Base-by-base conservation (phyloP, 2,888 invertebrate genomes). In the Maniola hyperantus region DNA sequence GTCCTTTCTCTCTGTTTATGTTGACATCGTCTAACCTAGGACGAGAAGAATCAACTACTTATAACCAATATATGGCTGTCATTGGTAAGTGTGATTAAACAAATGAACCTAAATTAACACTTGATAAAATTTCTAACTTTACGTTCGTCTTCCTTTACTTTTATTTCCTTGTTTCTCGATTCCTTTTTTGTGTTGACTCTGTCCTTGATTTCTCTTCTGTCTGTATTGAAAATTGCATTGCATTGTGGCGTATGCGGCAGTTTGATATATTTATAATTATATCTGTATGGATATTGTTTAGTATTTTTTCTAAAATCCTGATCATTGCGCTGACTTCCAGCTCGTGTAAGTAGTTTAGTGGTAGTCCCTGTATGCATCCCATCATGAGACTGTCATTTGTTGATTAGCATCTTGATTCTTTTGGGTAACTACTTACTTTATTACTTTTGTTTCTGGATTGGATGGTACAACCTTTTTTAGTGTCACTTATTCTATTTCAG, bases 11-110 rank as follows among this genome's bases (percentile, higher is more conserved):
- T 94, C 94, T 94, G 94, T 94, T 94, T 94, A 95, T 95, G 94
- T 94, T 95, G 94, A 91, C 92, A 89, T 88, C 91, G 89, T 92
- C 91, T 95, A 94, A 94, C 94, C 91, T 96, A 97, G 97, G 97
- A 97, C 95, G 97, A 97, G 96, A 97, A 97, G 96, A 97, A 97
- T 95, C 97, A 97, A 95, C 96, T 97, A 94, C 96, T 97, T 94
- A 96, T 97, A 94, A 96, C 97, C 94, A 97, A 97, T 95, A 96
- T 97, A 94, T 97, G 97, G 97, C 96, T 97, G 95, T 96, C 97
- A 94, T 96, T 97, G 96, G 97, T 97, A 96, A 97, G 97, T 97
- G 94, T 94, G 88, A 87, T 83, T 89, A 91, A 92, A 68, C 50
- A 89, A 85, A 84, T 87, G 83, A 92, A 93, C 80, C 82, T 91